Evolutionary conservation across 35 echinoderm and acorn worm genomes (phyloP).

Genomic region (Anneissia japonica): DNA sequence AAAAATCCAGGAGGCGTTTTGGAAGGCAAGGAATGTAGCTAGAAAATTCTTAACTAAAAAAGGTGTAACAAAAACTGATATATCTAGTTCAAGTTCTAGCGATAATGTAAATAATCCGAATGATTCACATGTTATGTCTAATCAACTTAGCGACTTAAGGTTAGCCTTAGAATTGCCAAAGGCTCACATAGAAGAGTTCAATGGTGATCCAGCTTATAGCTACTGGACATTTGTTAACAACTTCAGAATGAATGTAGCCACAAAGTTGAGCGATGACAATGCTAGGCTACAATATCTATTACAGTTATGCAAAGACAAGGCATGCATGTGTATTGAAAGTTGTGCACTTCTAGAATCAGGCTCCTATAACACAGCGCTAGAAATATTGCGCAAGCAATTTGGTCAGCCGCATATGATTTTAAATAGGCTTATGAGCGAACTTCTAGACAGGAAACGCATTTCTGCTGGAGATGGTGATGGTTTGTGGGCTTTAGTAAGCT

Average conservation of each 20-base stretch:
- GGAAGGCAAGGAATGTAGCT: not conserved
- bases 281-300: conserved; percentile 14
- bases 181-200: not conserved
- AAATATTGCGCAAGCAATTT: too few relatives aligned
- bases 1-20: not conserved
- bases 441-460: too few relatives aligned
- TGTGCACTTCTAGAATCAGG: not conserved
- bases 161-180: conserved; percentile 10
- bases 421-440: too few relatives aligned
- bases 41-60: not conserved
- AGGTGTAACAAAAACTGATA: not conserved
- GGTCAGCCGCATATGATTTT: too few relatives aligned
- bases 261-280: conserved; percentile 7
- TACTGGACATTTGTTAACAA: conserved; percentile 21
- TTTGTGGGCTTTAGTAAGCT: not conserved
- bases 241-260: conserved; percentile 21
- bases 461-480: too few relatives aligned
- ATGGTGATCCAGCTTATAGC: not conserved
- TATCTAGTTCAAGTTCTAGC: not conserved
- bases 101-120: too few relatives aligned
- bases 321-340: conserved; percentile 5
- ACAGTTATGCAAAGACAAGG: conserved; percentile 30
- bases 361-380: too few relatives aligned
- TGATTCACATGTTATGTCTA: too few relatives aligned
- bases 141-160: too few relatives aligned